phyloP scores from a whole-genome alignment of 2,797 vertebrate genomes.

The Sorex maritimensis region DNA sequence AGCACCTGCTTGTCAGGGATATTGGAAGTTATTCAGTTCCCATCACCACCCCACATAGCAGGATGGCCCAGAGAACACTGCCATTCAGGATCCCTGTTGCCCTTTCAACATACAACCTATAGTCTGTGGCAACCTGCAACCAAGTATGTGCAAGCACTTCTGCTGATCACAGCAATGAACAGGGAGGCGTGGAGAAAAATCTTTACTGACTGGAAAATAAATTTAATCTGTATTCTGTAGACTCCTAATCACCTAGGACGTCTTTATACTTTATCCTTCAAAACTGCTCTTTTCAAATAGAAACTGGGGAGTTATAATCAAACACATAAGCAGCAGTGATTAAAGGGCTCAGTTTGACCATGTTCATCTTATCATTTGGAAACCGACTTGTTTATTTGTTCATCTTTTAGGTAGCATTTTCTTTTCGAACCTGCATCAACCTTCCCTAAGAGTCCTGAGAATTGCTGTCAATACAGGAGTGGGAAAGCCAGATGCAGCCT shows the following conservation, averaged over 20 bases:
- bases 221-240: conserved; percentile 43
- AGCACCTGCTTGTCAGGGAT: no score
- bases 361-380: conserved; percentile 28
- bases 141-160: no score
- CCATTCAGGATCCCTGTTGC: no score
- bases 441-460: not conserved
- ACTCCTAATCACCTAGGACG: conserved; percentile 35
- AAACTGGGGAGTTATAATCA: conserved; percentile 43
- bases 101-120: no score
- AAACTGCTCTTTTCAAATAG: not conserved
- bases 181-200: not conserved
- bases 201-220: not conserved
- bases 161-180: no score
- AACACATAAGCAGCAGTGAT: not conserved
- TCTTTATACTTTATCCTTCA: not conserved
- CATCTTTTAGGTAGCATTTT: not conserved
- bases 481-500: not conserved
- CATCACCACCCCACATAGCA: no score
- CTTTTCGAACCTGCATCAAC: not conserved
- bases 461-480: not conserved
- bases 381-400: conserved; percentile 17
- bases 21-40: no score
- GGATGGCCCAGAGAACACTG: no score
- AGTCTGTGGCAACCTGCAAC: no score
- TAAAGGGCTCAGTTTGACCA: not conserved